Evolutionary conservation across 1,140 invertebrate species (phyloP).

Genomic region (Cydia splendana): DNA sequence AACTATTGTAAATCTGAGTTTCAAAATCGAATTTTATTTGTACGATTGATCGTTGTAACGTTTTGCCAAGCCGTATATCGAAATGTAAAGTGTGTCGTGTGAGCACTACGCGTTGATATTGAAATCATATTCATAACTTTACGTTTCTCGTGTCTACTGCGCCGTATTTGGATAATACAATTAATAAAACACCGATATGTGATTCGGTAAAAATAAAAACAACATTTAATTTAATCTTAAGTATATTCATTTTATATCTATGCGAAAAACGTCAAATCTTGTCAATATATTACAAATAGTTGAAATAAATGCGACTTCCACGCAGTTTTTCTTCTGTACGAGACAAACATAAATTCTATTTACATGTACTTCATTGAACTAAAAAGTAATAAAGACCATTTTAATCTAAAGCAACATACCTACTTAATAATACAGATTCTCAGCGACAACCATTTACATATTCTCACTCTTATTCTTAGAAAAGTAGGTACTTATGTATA

Average conservation of each 20-base stretch:
- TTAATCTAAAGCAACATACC: slow-evolving; percentile 17
- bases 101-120: no score
- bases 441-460: slow-evolving; percentile 31
- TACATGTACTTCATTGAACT: slow-evolving; percentile 37
- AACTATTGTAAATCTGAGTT: no score
- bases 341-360: slow-evolving; percentile 37
- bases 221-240: slow-evolving; percentile 18
- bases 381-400: slow-evolving; percentile 30
- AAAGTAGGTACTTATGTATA: neutral
- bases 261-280: slow-evolving; percentile 19
- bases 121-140: no score
- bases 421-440: slow-evolving; percentile 31
- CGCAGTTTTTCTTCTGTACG: slow-evolving; percentile 17
- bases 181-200: no score
- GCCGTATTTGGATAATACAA: no score
- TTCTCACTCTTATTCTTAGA: slow-evolving; percentile 22
- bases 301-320: slow-evolving; percentile 28
- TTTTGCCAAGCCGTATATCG: no score
- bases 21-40: no score
- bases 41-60: no score
- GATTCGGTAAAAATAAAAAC: slow-evolving; percentile 20
- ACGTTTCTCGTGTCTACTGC: no score
- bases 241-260: slow-evolving; percentile 25
- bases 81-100: no score
- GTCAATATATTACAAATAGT: slow-evolving; percentile 29